Evolutionary conservation across 2,888 invertebrate species (phyloP).

Genomic region (Pheosia gnoma): DNA sequence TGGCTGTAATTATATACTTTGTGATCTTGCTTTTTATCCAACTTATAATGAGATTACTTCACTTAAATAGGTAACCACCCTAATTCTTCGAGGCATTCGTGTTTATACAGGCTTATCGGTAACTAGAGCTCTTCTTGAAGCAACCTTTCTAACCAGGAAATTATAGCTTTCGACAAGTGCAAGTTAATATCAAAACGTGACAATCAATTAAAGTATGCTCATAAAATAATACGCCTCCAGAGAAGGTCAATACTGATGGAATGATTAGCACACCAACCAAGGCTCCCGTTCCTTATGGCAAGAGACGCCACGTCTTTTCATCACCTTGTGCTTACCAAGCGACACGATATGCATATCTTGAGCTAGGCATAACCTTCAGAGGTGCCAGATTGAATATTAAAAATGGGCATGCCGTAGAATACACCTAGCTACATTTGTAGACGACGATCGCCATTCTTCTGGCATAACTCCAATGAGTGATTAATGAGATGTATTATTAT

Average conservation of each 20-base stretch:
- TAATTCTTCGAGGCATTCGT: no score
- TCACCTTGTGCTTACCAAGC: not conserved
- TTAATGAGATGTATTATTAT: no score
- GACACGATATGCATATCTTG: slow-evolving; percentile 3
- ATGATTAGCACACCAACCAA: not conserved
- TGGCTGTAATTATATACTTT: not conserved
- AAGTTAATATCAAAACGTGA: not conserved
- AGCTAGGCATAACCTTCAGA: not conserved
- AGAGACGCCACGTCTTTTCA: not conserved
- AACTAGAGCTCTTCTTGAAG: no score
- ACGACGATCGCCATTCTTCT: no score
- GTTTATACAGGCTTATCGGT: no score
- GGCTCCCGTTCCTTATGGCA: not conserved
- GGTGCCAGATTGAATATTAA: not conserved
- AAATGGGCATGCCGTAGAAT: not conserved
- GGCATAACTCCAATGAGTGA: no score
- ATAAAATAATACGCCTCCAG: not conserved
- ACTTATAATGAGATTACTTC: no score
- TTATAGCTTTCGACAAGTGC: no score
- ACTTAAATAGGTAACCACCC: no score
- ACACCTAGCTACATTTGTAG: not conserved
- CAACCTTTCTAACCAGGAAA: no score
- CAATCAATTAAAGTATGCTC: not conserved
- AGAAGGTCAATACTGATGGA: not conserved
- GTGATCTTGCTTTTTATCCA: not conserved